A percentile compares a stretch with the other conserved stretches of the same genome.
Conservation (phyloP, 2,888 invertebrate genomes). For the Rutpela maculata region DNA sequence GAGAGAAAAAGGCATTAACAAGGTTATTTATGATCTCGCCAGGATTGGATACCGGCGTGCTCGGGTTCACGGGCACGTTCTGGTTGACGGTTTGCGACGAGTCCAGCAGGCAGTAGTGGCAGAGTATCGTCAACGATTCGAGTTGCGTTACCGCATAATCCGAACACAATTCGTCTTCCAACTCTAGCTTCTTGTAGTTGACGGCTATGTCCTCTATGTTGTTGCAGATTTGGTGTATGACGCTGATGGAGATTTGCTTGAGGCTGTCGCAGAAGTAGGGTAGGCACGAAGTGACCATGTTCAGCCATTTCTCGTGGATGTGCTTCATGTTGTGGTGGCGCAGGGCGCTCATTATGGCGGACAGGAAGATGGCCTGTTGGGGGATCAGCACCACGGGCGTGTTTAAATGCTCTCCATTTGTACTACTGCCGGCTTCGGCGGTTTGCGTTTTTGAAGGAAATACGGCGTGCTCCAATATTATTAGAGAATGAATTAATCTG, state of each 20-base stretch:
- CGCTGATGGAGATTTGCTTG: constrained; percentile 85
- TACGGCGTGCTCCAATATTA: constrained; percentile 86
- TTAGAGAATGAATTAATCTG: constrained; percentile 82
- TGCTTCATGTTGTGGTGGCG: constrained; percentile 83
- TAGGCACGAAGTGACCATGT: constrained; percentile 86
- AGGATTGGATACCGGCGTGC: constrained; percentile 77
- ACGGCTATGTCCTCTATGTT: constrained; percentile 81
- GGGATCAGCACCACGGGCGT: constrained; percentile 81
- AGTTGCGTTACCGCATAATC: constrained; percentile 87
- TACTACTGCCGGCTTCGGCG: constrained; percentile 57
- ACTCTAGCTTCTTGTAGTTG: constrained; percentile 69
- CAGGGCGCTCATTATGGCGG: constrained; percentile 85
- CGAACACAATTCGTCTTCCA: constrained; percentile 79
- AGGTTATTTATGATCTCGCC: constrained; percentile 88
- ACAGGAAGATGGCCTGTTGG: constrained; percentile 89
- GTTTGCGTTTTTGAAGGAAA: constrained; percentile 60
- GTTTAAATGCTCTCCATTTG: constrained; percentile 75
- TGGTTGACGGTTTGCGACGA: constrained; percentile 73
- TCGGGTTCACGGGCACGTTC: constrained; percentile 68
- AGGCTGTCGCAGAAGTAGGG: constrained; percentile 87
- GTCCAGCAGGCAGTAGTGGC: constrained; percentile 88
- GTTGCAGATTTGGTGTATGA: constrained; percentile 86
- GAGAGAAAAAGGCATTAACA: constrained; percentile 87
- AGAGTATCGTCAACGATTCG: constrained; percentile 85
- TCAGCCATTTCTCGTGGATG: constrained; percentile 89